Evolutionary conservation across 2,888 invertebrate species (phyloP).

Genomic region (Dinocampus coccinellae): DNA sequence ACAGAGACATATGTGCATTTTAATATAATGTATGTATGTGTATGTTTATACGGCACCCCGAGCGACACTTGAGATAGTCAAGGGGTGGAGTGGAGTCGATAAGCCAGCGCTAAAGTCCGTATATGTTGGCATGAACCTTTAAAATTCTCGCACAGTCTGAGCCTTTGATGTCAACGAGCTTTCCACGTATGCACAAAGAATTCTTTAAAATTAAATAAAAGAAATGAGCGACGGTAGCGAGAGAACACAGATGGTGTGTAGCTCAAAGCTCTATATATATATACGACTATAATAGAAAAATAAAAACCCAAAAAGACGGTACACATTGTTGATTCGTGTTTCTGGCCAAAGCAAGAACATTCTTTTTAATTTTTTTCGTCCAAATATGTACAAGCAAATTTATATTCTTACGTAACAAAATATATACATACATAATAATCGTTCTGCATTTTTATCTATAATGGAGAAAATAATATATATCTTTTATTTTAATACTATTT

Average conservation of each 20-base stretch:
- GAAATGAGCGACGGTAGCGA: background rate
- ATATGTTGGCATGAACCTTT: constrained; percentile 23
- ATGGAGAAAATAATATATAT: background rate
- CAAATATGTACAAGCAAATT: background rate
- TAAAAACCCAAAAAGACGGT: background rate
- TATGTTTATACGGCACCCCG: background rate
- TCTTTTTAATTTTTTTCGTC: background rate
- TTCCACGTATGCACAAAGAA: constrained; percentile 29
- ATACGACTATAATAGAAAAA: background rate
- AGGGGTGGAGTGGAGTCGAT: constrained; percentile 20
- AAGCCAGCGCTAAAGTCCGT: constrained; percentile 11
- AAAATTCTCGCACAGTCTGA: constrained; percentile 18
- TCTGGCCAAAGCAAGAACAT: background rate
- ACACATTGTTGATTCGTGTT: background rate
- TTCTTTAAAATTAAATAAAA: constrained; percentile 32
- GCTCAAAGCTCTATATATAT: background rate
- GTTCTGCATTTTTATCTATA: too few species aligned
- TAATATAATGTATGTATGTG: background rate
- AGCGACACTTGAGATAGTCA: constrained; percentile 17
- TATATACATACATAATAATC: too few species aligned
- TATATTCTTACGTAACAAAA: too few species aligned
- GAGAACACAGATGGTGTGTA: background rate
- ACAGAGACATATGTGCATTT: background rate
- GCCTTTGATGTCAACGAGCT: constrained; percentile 29
- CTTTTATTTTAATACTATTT: background rate